Percentiles rank a stretch among this genome's conserved stretches.
Conservation (phyloP, 2,113 vertebrate genomes). For the Paratilapia polleni region DNA sequence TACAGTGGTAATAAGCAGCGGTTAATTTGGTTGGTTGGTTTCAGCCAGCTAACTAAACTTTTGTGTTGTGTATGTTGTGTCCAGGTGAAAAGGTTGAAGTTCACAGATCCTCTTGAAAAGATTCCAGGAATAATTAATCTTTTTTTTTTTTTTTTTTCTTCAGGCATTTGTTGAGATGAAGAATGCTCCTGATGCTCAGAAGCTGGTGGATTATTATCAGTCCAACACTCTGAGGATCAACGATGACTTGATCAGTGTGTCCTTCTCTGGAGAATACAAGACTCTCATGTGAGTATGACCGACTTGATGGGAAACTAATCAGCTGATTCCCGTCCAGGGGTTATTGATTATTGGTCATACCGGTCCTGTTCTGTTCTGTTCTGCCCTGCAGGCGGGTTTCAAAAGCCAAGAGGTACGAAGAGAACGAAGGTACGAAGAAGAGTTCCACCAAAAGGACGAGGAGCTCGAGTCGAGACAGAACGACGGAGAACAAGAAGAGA, state of each 20-base stretch:
- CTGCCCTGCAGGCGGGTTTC: conserved; percentile 33
- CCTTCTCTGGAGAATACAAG: conserved; percentile 73
- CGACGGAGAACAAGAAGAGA: neutral
- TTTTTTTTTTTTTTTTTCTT: neutral
- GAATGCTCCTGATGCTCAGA: conserved; percentile 62
- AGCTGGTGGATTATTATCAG: conserved; percentile 74
- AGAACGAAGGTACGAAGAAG: conserved; percentile 37
- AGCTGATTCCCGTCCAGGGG: neutral
- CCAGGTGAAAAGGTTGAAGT: neutral
- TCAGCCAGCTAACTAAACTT: too few relatives aligned
- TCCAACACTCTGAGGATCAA: conserved; percentile 71
- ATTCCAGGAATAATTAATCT: neutral
- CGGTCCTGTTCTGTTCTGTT: neutral
- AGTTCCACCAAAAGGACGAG: conserved; percentile 12
- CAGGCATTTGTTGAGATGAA: conserved; percentile 80
- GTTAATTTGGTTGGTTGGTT: neutral
- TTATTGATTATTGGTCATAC: neutral
- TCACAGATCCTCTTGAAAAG: neutral
- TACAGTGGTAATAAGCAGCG: too few relatives aligned
- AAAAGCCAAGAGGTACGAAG: conserved; percentile 35
- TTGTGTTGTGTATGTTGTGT: neutral
- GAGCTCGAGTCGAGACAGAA: neutral
- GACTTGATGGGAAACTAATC: neutral
- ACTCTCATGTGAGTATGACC: conserved; percentile 67
- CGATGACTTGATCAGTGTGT: conserved; percentile 55